Conservation (phyloP, 2,113 vertebrate genomes). For the Zosterops pallidus region DNA sequence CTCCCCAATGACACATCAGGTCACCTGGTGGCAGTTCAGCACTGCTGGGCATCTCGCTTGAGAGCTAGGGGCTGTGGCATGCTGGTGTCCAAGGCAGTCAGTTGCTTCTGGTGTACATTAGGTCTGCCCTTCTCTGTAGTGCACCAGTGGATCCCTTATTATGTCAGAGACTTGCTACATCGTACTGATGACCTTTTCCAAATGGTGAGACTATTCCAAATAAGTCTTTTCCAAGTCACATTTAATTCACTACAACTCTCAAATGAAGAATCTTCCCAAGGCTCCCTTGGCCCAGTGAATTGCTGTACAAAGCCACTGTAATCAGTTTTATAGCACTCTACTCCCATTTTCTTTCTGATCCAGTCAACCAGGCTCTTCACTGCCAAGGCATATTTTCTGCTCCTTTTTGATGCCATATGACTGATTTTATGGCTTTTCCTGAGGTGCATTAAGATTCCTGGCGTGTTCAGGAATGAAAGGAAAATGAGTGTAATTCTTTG, state of each 20-base stretch:
- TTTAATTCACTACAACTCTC: background rate
- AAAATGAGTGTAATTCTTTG: no score
- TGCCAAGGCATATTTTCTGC: background rate
- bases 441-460: accelerated
- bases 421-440: background rate
- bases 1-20: accelerated
- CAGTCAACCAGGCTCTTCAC: background rate
- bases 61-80: background rate
- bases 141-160: background rate
- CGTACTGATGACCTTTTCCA: background rate
- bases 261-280: background rate
- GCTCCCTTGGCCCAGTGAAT: background rate
- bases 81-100: accelerated
- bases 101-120: accelerated
- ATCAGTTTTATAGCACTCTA: background rate
- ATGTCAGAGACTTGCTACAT: background rate
- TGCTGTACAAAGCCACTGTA: background rate
- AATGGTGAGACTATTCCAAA: background rate
- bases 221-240: background rate
- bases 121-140: background rate
- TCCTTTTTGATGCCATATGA: background rate
- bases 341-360: background rate
- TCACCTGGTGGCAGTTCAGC: background rate
- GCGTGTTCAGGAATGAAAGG: no score
- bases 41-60: background rate